Evolutionary conservation across 2,888 invertebrate genomes (phyloP).

Genomic region (Pteria penguin): DNA sequence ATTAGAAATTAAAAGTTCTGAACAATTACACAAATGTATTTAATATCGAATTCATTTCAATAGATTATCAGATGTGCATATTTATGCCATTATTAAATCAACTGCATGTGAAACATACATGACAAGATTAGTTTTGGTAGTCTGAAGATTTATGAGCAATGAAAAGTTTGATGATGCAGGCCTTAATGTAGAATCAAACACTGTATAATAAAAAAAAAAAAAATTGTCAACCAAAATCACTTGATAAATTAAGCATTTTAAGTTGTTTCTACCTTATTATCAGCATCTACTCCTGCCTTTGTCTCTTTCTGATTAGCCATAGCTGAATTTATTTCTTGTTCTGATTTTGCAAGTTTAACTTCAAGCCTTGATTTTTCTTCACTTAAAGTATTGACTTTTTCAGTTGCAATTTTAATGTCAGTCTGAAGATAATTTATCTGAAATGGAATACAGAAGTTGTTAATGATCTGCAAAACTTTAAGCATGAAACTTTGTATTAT

Average conservation of each 20-base stretch:
- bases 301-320: constrained; percentile 51
- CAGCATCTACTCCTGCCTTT: constrained; percentile 43
- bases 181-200: no score
- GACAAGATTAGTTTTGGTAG: no score
- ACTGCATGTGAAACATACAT: no score
- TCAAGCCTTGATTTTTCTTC: constrained; percentile 64
- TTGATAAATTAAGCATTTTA: no score
- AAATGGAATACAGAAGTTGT: constrained; percentile 13
- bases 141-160: no score
- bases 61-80: no score
- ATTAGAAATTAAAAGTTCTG: no score
- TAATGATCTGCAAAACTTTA: neutral
- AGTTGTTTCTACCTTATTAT: constrained; percentile 53
- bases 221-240: neutral
- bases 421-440: constrained; percentile 61
- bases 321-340: constrained; percentile 37
- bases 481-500: neutral
- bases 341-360: constrained; percentile 51
- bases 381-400: constrained; percentile 49
- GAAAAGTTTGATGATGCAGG: no score
- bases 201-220: no score
- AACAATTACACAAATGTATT: no score
- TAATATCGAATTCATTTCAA: no score
- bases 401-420: constrained; percentile 57
- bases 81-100: no score